Base-by-base conservation (phyloP, 2,113 vertebrate genomes). In the Nibea albiflora region DNA sequence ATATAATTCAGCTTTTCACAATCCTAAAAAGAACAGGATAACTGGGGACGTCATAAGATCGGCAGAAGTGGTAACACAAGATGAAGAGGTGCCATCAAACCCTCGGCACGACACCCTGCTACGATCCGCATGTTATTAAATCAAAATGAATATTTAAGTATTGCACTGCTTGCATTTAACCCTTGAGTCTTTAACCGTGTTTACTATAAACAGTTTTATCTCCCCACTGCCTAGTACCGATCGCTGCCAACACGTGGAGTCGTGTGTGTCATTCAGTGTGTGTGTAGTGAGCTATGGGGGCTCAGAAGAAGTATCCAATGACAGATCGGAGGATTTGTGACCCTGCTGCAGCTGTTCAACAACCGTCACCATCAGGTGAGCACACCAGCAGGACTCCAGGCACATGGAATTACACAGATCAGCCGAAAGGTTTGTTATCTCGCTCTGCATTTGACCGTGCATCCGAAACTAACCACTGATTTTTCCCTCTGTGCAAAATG, bases 301-400 rank as follows among this genome's bases (percentile, higher is more conserved):
- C 52, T 80, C 46, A 82, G 62, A 78, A 54, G 71, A 66, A 73
- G 82, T 63, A 85, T 87, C 76, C 49, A 1, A 46, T 89, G 81
- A 83, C 86, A 85, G 54, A 53, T 22, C 15, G 64, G 17, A 80
- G 65, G 28, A 73, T 84, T 76, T 78, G 67, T 71, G 68, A 64
- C 73, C 67, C 39, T 26, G 35, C 53, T 65, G 80, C 90, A 89
- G 81, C 85, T 90, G 88, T 84, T 87, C 61, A 77, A 53, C 72
- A 62, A 60, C 54, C 42, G 11, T 78, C 63, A 64, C 71, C 78
- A 78, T 82, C 80, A 87, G 78, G 83, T 83, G 60, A 84, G 74
- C 66, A 66, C 61, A 54, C 14, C 77, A 71, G 35, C 54, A 58
- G n/a, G 15, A 42, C 61, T 52, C 39, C 19, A 47, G 46, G 69